A percentile compares a stretch with the other conserved stretches of the same genome.
phyloP scores from a whole-genome alignment of 2,797 vertebrate species.

The Pelodytes ibericus region DNA sequence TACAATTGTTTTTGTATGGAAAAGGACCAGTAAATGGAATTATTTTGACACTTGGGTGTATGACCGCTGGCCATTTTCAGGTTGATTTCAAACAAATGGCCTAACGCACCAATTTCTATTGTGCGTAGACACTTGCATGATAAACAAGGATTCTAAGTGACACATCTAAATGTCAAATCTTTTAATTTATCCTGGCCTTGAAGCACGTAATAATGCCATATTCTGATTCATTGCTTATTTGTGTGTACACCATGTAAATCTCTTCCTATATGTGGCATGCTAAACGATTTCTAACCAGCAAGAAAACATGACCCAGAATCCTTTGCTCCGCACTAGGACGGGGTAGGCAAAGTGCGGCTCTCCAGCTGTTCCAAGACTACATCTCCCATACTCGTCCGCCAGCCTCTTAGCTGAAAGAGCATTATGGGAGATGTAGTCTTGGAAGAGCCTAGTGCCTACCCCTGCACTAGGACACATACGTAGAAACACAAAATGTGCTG shows the following conservation, averaged over 20 bases:
- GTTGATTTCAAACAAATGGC: conserved; percentile 16
- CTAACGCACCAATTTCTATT: conserved; percentile 13
- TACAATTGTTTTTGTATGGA: conserved; percentile 32
- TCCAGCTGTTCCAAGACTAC: too few relatives aligned
- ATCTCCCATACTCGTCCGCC: too few relatives aligned
- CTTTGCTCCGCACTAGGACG: too few relatives aligned
- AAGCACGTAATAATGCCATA: conserved; percentile 3
- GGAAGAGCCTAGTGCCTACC: too few relatives aligned
- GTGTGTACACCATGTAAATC: conserved; percentile 2
- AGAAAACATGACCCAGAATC: neutral
- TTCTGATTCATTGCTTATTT: neutral
- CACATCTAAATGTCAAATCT: neutral
- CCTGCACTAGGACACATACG: too few relatives aligned
- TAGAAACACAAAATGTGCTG: too few relatives aligned
- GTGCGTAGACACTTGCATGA: neutral
- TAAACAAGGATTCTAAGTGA: conserved; percentile 18
- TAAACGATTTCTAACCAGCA: neutral
- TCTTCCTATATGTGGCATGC: neutral
- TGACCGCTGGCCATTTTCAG: conserved; percentile 31
- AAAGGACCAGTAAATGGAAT: conserved; percentile 33
- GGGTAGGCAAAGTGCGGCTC: too few relatives aligned
- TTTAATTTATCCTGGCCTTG: conserved; percentile 11
- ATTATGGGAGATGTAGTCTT: too few relatives aligned
- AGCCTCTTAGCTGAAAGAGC: too few relatives aligned
- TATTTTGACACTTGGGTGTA: conserved; percentile 39